phyloP scores from a whole-genome alignment of 2,797 vertebrate genomes.

The Sus cebifrons region DNA sequence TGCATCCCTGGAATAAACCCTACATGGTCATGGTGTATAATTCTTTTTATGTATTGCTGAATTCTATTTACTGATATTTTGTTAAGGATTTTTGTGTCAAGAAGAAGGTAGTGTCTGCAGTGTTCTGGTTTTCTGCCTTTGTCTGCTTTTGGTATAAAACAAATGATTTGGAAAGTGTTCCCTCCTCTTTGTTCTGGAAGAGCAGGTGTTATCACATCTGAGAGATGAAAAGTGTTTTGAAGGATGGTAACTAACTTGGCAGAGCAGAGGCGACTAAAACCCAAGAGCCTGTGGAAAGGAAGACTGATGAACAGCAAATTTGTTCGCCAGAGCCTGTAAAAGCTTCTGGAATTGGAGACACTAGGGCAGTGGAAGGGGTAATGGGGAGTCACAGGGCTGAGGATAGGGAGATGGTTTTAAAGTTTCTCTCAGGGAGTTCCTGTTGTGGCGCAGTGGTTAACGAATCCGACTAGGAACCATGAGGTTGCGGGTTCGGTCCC shows the following conservation, averaged over 20 bases:
- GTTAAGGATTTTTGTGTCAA: background rate
- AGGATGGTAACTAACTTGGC: background rate
- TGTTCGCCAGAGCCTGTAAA: background rate
- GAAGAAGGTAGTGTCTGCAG: background rate
- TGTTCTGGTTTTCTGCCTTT: background rate
- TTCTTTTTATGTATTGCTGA: background rate
- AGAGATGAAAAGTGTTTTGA: background rate
- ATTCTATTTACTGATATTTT: constrained; percentile 3
- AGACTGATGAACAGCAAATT: background rate
- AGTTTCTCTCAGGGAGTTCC: background rate
- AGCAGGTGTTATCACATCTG: background rate
- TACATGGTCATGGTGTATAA: background rate
- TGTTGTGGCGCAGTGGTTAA: too few relatives aligned
- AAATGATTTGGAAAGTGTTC: background rate
- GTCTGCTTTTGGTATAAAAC: background rate
- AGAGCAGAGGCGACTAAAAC: background rate
- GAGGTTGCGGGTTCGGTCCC: too few relatives aligned
- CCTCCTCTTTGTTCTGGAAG: constrained; percentile 3
- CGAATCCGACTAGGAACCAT: too few relatives aligned
- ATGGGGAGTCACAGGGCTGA: background rate
- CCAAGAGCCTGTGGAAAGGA: background rate
- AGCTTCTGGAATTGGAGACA: background rate
- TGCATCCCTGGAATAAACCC: background rate
- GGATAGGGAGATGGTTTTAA: background rate
- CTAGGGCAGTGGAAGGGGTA: background rate